Evolutionary conservation across 2,888 invertebrate species (phyloP).

Genomic region (Sipha maydis): DNA sequence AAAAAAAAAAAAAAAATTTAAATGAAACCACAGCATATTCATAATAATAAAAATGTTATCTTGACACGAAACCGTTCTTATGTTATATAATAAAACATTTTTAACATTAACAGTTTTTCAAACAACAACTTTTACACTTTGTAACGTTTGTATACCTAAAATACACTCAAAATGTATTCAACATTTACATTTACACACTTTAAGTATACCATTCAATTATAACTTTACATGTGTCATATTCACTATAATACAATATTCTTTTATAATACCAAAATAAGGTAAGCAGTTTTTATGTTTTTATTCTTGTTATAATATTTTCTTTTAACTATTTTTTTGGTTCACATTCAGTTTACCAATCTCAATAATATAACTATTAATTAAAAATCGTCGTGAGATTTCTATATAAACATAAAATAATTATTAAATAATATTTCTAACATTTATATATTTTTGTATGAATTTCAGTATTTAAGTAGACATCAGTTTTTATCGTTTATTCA

Average conservation of each 20-base stretch:
- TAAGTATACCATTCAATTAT: not conserved
- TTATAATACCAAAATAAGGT: not conserved
- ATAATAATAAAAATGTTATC: conserved; percentile 9
- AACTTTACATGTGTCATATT: conserved; percentile 11
- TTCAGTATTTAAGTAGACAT: not conserved
- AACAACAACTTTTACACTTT: not conserved
- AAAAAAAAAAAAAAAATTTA: conserved; percentile 4
- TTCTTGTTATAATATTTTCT: not conserved
- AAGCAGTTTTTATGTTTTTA: not conserved
- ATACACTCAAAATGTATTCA: not conserved
- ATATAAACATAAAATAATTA: no score
- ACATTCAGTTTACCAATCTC: no score
- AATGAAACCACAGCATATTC: not conserved
- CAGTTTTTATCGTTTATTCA: not conserved
- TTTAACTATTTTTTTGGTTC: not conserved
- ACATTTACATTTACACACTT: not conserved
- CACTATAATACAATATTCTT: not conserved
- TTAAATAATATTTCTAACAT: no score
- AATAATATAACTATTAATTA: no score
- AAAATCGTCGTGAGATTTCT: no score
- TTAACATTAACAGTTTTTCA: not conserved
- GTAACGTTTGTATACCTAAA: not conserved
- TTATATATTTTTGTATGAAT: no score
- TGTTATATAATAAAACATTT: not conserved
- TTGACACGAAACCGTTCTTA: conserved; percentile 14